Evolutionary conservation across 2,797 vertebrate genomes (phyloP), one percentile per base, ranked within the genome.

Genomic region (Scolopax rusticola): DNA sequence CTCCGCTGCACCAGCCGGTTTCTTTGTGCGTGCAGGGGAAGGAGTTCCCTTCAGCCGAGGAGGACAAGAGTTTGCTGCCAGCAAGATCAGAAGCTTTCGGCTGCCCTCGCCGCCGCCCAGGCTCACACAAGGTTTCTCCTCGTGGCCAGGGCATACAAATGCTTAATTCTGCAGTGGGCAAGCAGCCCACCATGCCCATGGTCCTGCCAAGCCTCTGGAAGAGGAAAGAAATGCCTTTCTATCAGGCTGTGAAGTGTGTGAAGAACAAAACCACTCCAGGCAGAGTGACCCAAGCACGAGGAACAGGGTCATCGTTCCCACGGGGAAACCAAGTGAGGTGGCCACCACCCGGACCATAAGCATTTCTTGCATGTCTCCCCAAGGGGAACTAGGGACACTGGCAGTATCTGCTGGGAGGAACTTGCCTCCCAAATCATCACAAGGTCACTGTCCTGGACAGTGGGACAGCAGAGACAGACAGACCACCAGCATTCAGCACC

Each of bases 11-110:
- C 78, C 3, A 12, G 75, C 93, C 1, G 23, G 83, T 93, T 96
- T 95, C 91, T 73, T 95, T 33, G 36, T 84, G 63, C 82, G 85
- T 79, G 67, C 70, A 87, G 81, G 87, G 95, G 71, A 97, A 96
- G 94, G 96, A 95, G 92, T 67, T 93, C 87, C 93, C 88, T 89
- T 59, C 80, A 70, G 86, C 75, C 71, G 32, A 50, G 43, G 83
- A 92, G 69, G 76, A 92, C 17, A 12, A 48, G 77, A 84, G 86
- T n/a, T 86, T 50, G 85, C 85, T 61, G 78, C 24, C 2, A 1
- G 74, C 0, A 1, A 87, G 61, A 89, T 86, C 82, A 74, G 85
- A 96, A 68, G 69, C 41, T 85, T 87, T 80, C 0, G 0, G 80
- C 50, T 59, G 64, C 65, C 82, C 88, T 71, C 5, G 3, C 77